phyloP scores from a whole-genome alignment of 2,888 invertebrate species.

The Copidosoma aretas region DNA sequence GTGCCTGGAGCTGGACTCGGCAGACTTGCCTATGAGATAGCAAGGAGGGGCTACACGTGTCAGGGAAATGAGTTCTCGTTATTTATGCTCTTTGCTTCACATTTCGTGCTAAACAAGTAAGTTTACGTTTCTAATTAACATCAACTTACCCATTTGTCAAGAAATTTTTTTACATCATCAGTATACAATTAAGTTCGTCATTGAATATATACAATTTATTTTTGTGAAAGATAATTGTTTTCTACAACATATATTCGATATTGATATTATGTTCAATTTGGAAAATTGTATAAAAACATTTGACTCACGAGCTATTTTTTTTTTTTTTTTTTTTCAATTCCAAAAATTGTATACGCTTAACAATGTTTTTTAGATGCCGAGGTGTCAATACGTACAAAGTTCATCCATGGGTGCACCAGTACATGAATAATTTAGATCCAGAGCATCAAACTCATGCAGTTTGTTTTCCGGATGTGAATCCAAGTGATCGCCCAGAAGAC shows the following conservation, averaged over 20 bases:
- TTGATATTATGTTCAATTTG: not conserved
- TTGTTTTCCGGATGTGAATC: conserved; percentile 88
- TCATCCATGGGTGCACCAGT: conserved; percentile 95
- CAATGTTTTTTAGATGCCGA: conserved; percentile 66
- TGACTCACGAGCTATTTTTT: not conserved
- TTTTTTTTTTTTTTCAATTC: not conserved
- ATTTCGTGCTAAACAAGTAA: conserved; percentile 91
- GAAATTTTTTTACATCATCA: not conserved
- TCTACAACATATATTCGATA: not conserved
- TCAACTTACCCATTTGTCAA: not conserved
- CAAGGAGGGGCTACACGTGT: conserved; percentile 85
- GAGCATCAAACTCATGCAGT: conserved; percentile 82
- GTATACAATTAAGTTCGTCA: not conserved
- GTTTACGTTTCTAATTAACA: conserved; percentile 39
- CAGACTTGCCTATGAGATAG: conserved; percentile 92
- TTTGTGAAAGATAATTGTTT: not conserved
- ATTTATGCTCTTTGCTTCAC: conserved; percentile 96
- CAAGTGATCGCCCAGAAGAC: conserved; percentile 70
- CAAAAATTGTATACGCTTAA: not conserved
- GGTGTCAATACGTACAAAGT: conserved; percentile 77
- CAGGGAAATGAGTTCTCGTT: conserved; percentile 98
- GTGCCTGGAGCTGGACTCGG: conserved; percentile 98
- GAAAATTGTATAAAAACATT: not conserved
- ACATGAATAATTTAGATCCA: conserved; percentile 84
- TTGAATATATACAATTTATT: not conserved